Percentiles rank a stretch among this genome's conserved stretches.
phyloP scores from a whole-genome alignment of 2,113 vertebrate genomes.

The Lucifuga dentata region DNA sequence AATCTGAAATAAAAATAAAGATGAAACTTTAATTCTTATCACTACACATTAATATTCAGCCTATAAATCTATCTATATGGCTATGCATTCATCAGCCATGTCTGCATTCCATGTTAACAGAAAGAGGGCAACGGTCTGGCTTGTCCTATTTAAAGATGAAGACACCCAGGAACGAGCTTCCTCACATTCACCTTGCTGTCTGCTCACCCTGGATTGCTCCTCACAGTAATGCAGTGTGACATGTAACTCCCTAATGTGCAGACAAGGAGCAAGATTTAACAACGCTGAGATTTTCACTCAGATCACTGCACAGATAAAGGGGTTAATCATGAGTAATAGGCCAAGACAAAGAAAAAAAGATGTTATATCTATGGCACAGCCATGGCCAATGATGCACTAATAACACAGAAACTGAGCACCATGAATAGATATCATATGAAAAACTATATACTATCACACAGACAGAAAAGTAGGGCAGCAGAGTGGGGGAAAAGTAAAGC shows the following conservation, averaged over 20 bases:
- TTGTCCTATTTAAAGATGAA: constrained; percentile 56
- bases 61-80: too few species aligned
- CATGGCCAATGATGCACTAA: constrained; percentile 7
- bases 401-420: constrained; percentile 33
- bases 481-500: constrained; percentile 13
- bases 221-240: constrained; percentile 11
- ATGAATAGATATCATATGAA: constrained; percentile 42
- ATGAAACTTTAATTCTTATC: too few species aligned
- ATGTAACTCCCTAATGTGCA: background rate
- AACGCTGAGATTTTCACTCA: constrained; percentile 20
- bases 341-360: constrained; percentile 10
- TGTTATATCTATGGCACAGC: constrained; percentile 9
- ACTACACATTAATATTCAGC: too few species aligned
- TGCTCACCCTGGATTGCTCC: constrained; percentile 5
- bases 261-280: constrained; percentile 23
- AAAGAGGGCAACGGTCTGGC: constrained; percentile 26
- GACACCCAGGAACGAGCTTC: constrained; percentile 3
- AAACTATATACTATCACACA: constrained; percentile 33
- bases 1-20: constrained; percentile 81
- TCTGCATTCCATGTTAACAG: background rate
- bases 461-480: constrained; percentile 58
- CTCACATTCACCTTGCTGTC: constrained; percentile 24
- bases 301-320: constrained; percentile 36
- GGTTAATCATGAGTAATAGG: constrained; percentile 41
- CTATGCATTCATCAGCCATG: background rate